These are phyloP conservation scores for Hypotaenidia philippensis DNA, from an alignment of 2,797 vertebrate genomes.

Conservation along the genomic window DNA sequence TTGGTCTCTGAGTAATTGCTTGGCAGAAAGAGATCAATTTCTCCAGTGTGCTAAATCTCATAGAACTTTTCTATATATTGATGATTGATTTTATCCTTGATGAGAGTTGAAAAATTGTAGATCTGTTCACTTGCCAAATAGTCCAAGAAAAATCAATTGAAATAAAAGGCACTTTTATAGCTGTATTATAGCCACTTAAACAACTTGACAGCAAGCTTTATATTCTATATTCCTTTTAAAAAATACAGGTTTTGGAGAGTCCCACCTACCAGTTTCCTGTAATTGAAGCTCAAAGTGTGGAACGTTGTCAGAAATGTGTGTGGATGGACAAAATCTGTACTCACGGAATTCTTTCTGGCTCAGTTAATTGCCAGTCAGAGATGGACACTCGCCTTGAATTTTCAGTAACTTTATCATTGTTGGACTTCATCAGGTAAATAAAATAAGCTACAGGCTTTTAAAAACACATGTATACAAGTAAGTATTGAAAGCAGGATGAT, in stretches of 20 bases:
- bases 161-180: not conserved
- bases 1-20: not conserved
- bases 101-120: not conserved
- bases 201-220: not conserved
- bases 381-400: conserved; percentile 78
- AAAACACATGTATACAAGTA: not conserved
- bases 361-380: conserved; percentile 78
- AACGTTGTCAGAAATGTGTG: conserved; percentile 81
- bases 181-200: not conserved
- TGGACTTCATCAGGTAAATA: conserved; percentile 93
- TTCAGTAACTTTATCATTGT: conserved; percentile 85
- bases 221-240: not conserved
- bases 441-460: not conserved
- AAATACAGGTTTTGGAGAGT: conserved; percentile 81
- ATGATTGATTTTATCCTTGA: not conserved
- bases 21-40: not conserved
- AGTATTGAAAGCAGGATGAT: not conserved
- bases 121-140: not conserved
- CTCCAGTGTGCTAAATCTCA: not conserved
- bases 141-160: not conserved
- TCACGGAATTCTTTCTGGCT: conserved; percentile 80
- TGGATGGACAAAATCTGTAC: conserved; percentile 84
- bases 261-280: conserved; percentile 73
- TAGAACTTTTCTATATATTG: not conserved
- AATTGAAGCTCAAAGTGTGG: conserved; percentile 74